A percentile compares a stretch with the other conserved stretches of the same genome.
phyloP scores from a whole-genome alignment of 2,113 vertebrate species.

The Nycticebus coucang region DNA sequence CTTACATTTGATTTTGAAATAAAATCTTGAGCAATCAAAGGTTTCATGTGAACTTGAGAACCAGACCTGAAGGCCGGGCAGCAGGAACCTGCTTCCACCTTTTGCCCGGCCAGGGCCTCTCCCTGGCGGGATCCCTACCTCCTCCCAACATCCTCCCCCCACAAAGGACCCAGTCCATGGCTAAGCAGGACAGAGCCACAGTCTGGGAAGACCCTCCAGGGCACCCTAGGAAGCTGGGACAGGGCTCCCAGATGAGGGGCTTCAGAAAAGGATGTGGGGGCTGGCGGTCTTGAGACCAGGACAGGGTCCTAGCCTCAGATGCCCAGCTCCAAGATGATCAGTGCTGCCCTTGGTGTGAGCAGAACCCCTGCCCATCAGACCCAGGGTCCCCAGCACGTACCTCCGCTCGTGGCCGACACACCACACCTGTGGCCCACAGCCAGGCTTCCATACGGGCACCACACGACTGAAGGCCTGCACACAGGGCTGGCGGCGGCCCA shows the following conservation, averaged over 20 bases:
- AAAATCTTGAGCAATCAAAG: slow-evolving; percentile 50
- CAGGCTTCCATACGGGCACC: slow-evolving; percentile 91
- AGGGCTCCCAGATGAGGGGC: background rate
- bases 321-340: background rate
- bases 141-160: background rate
- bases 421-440: slow-evolving; percentile 89
- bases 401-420: slow-evolving; percentile 91
- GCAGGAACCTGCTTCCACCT: accelerated
- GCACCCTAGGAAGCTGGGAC: accelerated
- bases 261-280: background rate
- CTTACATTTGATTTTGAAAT: background rate
- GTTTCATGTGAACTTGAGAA: background rate
- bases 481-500: slow-evolving; percentile 91
- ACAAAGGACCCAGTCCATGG: background rate
- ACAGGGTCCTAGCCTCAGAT: accelerated
- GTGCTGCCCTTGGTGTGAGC: background rate
- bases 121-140: background rate
- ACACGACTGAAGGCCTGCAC: slow-evolving; percentile 88
- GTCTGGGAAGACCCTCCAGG: background rate
- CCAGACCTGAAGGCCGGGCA: background rate
- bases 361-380: too few relatives aligned
- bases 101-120: accelerated
- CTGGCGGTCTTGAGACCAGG: background rate
- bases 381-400: slow-evolving; percentile 76
- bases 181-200: background rate